phyloP scores from a whole-genome alignment of 2,888 invertebrate species.

The Tridacna gigas region DNA sequence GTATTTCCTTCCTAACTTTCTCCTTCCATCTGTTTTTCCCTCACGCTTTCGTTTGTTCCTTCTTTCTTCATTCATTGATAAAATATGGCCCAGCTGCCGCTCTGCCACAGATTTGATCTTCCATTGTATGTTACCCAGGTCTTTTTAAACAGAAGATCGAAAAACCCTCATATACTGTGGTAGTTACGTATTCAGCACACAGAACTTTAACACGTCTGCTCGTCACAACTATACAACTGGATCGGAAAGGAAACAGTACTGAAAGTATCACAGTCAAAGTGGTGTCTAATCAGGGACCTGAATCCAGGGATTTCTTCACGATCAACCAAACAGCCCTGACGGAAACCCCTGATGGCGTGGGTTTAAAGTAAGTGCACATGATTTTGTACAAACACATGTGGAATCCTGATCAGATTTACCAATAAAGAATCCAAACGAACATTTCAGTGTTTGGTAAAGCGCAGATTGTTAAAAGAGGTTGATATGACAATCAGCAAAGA shows the following conservation, averaged over 20 bases:
- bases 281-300: conserved; percentile 28
- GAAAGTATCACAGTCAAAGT: conserved; percentile 31
- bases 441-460: no score
- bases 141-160: conserved; percentile 48
- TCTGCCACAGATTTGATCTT: no score
- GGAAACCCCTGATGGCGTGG: neutral
- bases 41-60: no score
- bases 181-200: conserved; percentile 56
- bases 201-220: conserved; percentile 42
- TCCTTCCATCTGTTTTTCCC: no score
- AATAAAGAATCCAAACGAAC: neutral
- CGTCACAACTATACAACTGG: conserved; percentile 36
- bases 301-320: conserved; percentile 41
- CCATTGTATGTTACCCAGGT: conserved; percentile 31
- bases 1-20: no score
- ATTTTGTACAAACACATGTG: neutral
- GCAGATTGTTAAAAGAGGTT: no score
- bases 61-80: no score
- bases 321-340: neutral
- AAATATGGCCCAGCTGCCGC: no score
- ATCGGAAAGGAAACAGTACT: neutral
- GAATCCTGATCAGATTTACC: neutral
- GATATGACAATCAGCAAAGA: no score
- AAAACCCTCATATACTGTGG: conserved; percentile 22
- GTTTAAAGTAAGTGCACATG: neutral